These are phyloP conservation scores for Vannuccia rotundouncinata DNA, from an alignment of 2,888 invertebrate genomes.

Conservation along the genomic window DNA sequence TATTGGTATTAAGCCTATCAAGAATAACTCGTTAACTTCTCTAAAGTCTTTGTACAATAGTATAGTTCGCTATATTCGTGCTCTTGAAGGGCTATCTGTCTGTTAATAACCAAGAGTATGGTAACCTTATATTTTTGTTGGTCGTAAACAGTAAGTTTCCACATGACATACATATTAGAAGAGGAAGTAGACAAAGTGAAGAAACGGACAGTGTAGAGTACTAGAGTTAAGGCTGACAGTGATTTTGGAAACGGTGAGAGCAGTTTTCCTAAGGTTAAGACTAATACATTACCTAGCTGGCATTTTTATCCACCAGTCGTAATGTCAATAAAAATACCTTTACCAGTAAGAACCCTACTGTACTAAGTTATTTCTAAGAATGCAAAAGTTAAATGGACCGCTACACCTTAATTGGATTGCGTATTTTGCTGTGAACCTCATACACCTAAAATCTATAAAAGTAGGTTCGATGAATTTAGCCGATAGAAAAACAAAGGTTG, in stretches of 20 bases:
- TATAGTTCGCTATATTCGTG: neutral
- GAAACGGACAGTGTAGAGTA: neutral
- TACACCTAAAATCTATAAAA: neutral
- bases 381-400: neutral
- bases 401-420: neutral
- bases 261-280: neutral
- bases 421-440: neutral
- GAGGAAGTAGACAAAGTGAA: neutral
- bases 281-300: neutral
- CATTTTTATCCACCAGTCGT: neutral
- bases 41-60: neutral
- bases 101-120: neutral
- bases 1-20: neutral
- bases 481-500: neutral
- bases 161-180: neutral
- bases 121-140: neutral
- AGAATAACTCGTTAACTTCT: neutral
- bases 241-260: neutral
- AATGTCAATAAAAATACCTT: neutral
- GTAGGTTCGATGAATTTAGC: neutral
- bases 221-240: neutral
- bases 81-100: neutral
- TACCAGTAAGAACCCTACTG: neutral
- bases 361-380: neutral
- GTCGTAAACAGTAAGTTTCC: neutral